A percentile compares a stretch with the other conserved stretches of the same genome.
phyloP scores from a whole-genome alignment of 2,797 vertebrate species.

The Loris lydekkerianus region DNA sequence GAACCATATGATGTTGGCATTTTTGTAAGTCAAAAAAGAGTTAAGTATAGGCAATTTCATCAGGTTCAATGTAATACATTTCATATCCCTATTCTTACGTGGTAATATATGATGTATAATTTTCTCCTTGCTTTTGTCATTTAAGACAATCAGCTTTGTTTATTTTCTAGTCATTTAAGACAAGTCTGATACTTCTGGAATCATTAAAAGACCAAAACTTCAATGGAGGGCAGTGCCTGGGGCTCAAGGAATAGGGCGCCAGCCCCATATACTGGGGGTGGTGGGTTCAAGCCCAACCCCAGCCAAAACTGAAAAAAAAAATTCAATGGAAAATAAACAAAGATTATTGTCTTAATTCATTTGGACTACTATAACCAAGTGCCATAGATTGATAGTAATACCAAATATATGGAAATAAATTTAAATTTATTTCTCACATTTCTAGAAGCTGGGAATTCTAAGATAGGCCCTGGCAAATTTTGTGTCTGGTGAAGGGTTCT shows the following conservation, averaged over 20 bases:
- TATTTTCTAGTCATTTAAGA: not conserved
- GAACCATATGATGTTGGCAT: not conserved
- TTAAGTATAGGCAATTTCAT: constrained; percentile 19
- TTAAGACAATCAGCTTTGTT: not conserved
- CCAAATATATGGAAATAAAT: not conserved
- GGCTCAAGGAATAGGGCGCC: too few relatives aligned
- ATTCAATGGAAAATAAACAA: not conserved
- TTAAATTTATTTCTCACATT: not conserved
- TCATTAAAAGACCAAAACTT: not conserved
- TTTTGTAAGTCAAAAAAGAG: not conserved
- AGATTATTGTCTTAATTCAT: not conserved
- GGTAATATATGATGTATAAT: not conserved
- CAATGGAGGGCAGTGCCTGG: not conserved
- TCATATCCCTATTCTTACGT: not conserved
- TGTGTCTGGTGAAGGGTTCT: not conserved
- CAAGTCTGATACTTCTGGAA: not conserved
- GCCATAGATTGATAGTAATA: not conserved
- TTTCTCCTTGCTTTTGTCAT: not conserved
- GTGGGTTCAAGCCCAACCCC: too few relatives aligned
- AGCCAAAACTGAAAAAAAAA: not conserved
- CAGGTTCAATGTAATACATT: not conserved
- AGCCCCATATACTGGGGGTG: too few relatives aligned
- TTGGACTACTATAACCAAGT: not conserved
- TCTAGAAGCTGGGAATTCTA: not conserved
- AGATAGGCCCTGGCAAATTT: not conserved